These are phyloP conservation scores for Nematostella vectensis DNA, from an alignment of 92 coral and sea anemone genomes.

Conservation along the genomic window DNA sequence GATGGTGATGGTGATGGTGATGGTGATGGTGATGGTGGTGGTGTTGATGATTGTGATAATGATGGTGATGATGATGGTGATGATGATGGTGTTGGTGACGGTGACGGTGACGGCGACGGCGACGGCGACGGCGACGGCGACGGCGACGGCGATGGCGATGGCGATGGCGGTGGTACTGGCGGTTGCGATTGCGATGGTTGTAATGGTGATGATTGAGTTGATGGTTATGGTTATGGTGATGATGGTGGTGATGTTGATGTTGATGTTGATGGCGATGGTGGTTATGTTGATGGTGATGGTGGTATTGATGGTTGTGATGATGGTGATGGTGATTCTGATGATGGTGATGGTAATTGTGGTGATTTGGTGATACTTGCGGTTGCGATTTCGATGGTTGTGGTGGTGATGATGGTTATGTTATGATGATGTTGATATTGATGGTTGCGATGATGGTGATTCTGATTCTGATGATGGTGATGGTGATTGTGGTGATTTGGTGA, in stretches of 20 bases:
- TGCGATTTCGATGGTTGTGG: neutral
- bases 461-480: neutral
- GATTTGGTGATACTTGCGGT: neutral
- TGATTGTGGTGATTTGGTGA: neutral
- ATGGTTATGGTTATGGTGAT: neutral
- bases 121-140: neutral
- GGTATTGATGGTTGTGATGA: neutral
- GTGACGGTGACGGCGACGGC: neutral
- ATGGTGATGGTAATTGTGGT: neutral
- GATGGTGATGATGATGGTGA: neutral
- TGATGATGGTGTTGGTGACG: neutral
- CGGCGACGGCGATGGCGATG: neutral
- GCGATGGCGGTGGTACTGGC: neutral
- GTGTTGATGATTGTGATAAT: neutral
- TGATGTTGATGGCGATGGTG: neutral
- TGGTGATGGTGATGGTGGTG: neutral
- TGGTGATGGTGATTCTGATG: neutral
- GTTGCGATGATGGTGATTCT: neutral
- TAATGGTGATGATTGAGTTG: neutral
- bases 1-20: neutral
- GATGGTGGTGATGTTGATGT: neutral
- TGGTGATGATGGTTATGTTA: neutral
- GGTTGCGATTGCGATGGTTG: neutral
- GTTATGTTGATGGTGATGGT: neutral
- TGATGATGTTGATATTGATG: neutral